Evolutionary conservation across 2,888 invertebrate species (phyloP).

Genomic region (Sympetrum striolatum): DNA sequence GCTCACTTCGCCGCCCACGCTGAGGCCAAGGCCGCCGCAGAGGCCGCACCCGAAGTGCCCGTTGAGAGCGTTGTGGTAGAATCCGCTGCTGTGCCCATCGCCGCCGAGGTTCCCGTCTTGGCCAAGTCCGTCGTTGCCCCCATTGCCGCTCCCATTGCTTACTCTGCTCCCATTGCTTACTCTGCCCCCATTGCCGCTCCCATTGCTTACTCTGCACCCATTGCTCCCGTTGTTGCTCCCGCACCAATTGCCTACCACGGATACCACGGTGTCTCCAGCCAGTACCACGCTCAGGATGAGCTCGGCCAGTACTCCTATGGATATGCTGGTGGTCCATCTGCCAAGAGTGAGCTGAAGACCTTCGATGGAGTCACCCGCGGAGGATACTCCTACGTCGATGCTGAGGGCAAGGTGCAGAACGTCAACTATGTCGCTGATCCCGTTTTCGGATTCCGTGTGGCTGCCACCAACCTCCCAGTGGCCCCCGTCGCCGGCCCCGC

Average conservation of each 20-base stretch:
- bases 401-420: slow-evolving; percentile 61
- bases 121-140: slow-evolving; percentile 51
- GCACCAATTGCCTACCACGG: slow-evolving; percentile 55
- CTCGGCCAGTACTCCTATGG: slow-evolving; percentile 68
- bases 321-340: slow-evolving; percentile 69
- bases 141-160: slow-evolving; percentile 49
- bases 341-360: slow-evolving; percentile 66
- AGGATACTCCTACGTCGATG: slow-evolving; percentile 68
- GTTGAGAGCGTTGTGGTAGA: slow-evolving; percentile 54
- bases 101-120: slow-evolving; percentile 57
- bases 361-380: slow-evolving; percentile 68
- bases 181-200: slow-evolving; percentile 50
- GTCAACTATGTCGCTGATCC: slow-evolving; percentile 44
- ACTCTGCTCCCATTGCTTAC: slow-evolving; percentile 57
- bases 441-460: slow-evolving; percentile 49
- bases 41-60: slow-evolving; percentile 58
- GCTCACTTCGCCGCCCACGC: slow-evolving; percentile 60
- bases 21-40: slow-evolving; percentile 50
- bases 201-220: neutral
- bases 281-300: slow-evolving; percentile 68
- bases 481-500: neutral
- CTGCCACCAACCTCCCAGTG: slow-evolving; percentile 55
- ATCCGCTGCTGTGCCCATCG: slow-evolving; percentile 14
- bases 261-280: slow-evolving; percentile 53
- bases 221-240: neutral